Base-by-base conservation (phyloP, 1,140 invertebrate genomes). In the Vanessa atalanta region DNA sequence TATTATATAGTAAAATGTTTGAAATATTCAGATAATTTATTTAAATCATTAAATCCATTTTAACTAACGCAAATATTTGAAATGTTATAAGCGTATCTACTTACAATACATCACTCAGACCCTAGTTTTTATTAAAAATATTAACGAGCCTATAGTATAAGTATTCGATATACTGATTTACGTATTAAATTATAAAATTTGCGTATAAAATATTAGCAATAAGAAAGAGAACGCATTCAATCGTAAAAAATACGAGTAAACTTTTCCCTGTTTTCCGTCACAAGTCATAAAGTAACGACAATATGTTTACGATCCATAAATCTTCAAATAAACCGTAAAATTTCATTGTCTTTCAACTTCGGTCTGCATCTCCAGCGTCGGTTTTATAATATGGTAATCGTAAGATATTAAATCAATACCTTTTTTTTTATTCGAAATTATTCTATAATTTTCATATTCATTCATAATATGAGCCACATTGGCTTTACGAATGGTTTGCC, bases 261-360 rank as follows among this genome's bases (percentile, higher is more conserved):
- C 64, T 82, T 83, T 81, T 79, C 75, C 79, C 77, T 80, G 78
- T 88, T 86, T 83, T 82, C 72, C 85, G 79, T 85, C 81, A 83
- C 77, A 83, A 82, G 73, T 82, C 83, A 79, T 86, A 83, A 86
- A 87, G 77, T 83, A 80, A 86, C 82, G 83, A 84, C 80, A 85
- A 80, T 83, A 81, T 87, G 85, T 88, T 90, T 86, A 90, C 76
- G 86, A 81, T 73, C 75, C 81, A 88, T 90, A 88, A 88, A 86
- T 84, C 83, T 87, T 83, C 83, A 86, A 87, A 89, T 88, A 86
- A 83, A 79, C 76, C 84, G 81, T 85, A 86, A 88, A 87, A 88
- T 86, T 85, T 84, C 78, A 88, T 83, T 84, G 81, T 83, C 77
- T 85, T 83, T 75, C 69, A 76, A 16, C 70, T 71, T 70, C 64